Evolutionary conservation across 2,113 vertebrate species (phyloP).

Genomic region (Phylloscopus trochiloides): DNA sequence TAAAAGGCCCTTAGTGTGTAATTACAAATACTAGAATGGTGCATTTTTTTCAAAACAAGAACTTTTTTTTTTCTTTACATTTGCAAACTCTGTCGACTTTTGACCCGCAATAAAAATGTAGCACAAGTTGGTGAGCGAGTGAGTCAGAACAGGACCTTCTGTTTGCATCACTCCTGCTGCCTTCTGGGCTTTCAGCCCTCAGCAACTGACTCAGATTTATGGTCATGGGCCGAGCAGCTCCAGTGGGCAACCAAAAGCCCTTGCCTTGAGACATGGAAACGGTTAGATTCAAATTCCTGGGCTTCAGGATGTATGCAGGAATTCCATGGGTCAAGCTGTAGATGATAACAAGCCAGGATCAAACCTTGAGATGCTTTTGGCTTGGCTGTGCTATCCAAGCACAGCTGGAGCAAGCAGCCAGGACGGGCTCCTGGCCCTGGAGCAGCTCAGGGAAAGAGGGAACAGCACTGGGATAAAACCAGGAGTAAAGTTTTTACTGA

Average conservation of each 20-base stretch:
- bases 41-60: conserved; percentile 58
- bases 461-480: neutral
- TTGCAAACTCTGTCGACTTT: conserved; percentile 57
- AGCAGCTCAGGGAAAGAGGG: neutral
- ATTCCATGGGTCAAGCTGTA: neutral
- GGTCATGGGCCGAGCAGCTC: neutral
- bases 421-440: neutral
- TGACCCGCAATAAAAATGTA: conserved; percentile 59
- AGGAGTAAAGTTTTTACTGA: neutral
- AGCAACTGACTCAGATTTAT: conserved; percentile 27
- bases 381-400: neutral
- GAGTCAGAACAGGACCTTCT: conserved; percentile 65
- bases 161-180: conserved; percentile 51
- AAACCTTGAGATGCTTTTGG: neutral
- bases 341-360: neutral
- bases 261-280: neutral
- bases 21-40: conserved; percentile 56
- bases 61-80: neutral
- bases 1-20: conserved; percentile 31
- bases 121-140: conserved; percentile 45
- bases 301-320: neutral
- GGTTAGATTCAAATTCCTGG: conserved; percentile 13
- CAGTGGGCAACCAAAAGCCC: neutral
- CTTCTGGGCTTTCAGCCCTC: conserved; percentile 23
- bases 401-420: neutral